These are phyloP conservation scores for Labrus mixtus DNA, from an alignment of 2,113 vertebrate species.

Conservation along the genomic window DNA sequence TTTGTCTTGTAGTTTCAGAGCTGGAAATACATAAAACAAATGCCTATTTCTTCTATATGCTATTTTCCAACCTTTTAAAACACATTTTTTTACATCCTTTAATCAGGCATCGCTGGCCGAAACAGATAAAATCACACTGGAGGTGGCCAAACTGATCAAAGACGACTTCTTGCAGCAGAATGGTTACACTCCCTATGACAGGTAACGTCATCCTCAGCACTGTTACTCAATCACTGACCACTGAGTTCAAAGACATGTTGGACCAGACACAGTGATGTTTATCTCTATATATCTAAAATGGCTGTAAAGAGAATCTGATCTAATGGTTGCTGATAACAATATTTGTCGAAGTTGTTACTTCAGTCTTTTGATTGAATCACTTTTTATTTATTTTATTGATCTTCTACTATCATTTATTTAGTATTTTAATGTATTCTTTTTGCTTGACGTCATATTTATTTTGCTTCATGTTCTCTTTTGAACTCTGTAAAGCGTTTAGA, in stretches of 20 bases:
- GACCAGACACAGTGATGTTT: background rate
- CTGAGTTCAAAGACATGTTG: background rate
- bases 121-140: constrained; percentile 97
- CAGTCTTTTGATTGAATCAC: no score
- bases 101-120: constrained; percentile 95
- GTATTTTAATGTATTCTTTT: no score
- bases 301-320: background rate
- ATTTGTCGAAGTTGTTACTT: no score
- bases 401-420: no score
- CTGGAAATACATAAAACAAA: background rate
- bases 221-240: background rate
- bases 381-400: no score
- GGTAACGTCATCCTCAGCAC: constrained; percentile 73
- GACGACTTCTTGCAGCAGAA: constrained; percentile 99
- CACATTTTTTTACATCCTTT: background rate
- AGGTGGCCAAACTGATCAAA: constrained; percentile 97
- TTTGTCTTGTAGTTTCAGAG: background rate
- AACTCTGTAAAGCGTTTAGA: background rate
- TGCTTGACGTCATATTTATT: no score
- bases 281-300: background rate
- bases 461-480: no score
- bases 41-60: background rate
- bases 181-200: constrained; percentile 96
- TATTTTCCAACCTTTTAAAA: background rate
- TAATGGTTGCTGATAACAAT: no score